A percentile compares a stretch with the other conserved stretches of the same genome.
Evolutionary conservation across 2,888 invertebrate species (phyloP).

Genomic region (Cremastobaeus sp.): DNA sequence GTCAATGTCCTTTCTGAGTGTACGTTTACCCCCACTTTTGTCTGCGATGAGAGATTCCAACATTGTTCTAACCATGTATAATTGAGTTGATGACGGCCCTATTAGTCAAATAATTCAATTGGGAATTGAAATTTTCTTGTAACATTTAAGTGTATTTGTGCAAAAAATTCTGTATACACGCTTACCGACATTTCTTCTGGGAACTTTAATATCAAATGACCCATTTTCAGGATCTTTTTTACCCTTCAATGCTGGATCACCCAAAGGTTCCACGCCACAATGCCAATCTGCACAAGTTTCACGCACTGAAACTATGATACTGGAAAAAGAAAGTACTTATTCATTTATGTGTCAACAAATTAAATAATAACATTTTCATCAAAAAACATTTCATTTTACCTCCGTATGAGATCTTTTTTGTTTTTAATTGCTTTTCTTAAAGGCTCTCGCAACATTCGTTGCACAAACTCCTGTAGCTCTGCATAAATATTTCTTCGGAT

Average conservation of each 20-base stretch:
- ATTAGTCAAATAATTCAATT: slow-evolving; percentile 18
- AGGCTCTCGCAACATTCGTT: slow-evolving; percentile 92
- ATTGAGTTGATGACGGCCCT: slow-evolving; percentile 94
- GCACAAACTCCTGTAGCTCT: slow-evolving; percentile 98
- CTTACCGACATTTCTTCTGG: slow-evolving; percentile 93
- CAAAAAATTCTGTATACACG: slow-evolving; percentile 45
- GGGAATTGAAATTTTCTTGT: background rate
- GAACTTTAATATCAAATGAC: slow-evolving; percentile 94
- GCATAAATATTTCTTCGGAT: slow-evolving; percentile 95
- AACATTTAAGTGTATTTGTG: too few relatives aligned
- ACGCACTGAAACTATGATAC: slow-evolving; percentile 97
- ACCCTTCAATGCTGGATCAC: slow-evolving; percentile 94
- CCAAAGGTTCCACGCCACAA: slow-evolving; percentile 92
- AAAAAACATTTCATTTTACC: slow-evolving; percentile 75
- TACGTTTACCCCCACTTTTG: slow-evolving; percentile 96
- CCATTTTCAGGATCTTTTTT: slow-evolving; percentile 96
- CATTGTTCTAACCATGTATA: slow-evolving; percentile 99
- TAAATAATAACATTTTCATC: too few relatives aligned
- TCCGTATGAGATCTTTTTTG: slow-evolving; percentile 95
- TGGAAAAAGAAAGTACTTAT: slow-evolving; percentile 75
- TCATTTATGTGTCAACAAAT: background rate
- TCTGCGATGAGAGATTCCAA: slow-evolving; percentile 98
- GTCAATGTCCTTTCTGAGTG: slow-evolving; percentile 97
- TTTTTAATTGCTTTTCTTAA: slow-evolving; percentile 97
- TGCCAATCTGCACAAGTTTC: slow-evolving; percentile 99